Evolutionary conservation across 1,140 invertebrate species (phyloP), one percentile per base, ranked within the genome.

Genomic region (Medauroidea extradentata): DNA sequence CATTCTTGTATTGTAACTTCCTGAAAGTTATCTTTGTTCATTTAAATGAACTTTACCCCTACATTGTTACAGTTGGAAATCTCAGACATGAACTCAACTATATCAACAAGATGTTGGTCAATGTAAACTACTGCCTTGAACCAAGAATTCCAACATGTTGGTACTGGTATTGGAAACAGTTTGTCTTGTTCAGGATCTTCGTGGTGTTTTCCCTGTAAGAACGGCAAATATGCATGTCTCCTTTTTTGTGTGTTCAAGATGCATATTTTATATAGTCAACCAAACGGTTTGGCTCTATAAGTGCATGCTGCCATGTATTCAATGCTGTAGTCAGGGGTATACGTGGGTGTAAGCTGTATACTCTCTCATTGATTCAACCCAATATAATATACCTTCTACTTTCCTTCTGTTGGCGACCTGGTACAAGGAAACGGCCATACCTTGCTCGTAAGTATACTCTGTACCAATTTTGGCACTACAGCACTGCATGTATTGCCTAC

Each of bases 121-220:
- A 46, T 25, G 13, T 46, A 46, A 4, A 46, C 24, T n/a, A 25
- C 44, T 21, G 44, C 18, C 24, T 19, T 21, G 13, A 46, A 46
- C 44, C 44, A 46, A 25, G 44, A 46, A 25, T 46, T 46, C 44
- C 44, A 46, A 19, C 44, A 13, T 21, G 44, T 46, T 46, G 24
- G 24, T 21, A 46, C 44, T 21, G 44, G 44, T 13, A 46, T 5
- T 5, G 44, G 44, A 46, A 46, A 46, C 44, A 46, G n/a, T n/a
- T 46, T 46, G 4, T 5, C 24, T 46, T 5, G 4, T 21, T 19
- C 18, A 5, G 44, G 24, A 13, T 46, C 44, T 46, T 19, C 44
- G 3, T 25, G 18, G 13, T 46, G 13, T 25, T n/a, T 46, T 25
- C 13, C 44, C 13, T 25, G 5, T 25, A 46, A 25, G n/a, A 46